Base-by-base conservation (phyloP, 92 coral and sea anemone species). In the Micromussa lordhowensis region DNA sequence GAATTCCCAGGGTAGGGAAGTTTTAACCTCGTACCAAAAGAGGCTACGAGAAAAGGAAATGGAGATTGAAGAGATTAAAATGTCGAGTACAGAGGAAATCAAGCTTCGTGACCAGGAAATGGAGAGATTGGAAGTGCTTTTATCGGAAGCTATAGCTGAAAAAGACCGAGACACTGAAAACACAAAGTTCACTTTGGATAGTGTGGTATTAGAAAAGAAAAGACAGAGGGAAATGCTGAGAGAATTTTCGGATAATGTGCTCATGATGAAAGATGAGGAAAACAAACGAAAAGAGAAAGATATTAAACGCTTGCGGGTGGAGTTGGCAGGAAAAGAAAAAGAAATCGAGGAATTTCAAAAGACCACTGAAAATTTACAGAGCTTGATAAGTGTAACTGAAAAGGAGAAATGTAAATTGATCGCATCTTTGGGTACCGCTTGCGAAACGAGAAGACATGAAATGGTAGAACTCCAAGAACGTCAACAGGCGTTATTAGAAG, bases 1-100 rank as follows among this genome's bases (percentile, higher is more conserved):
- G 22, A 91, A 90, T 77, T 92, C 91, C 4, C 88, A 93, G 21
- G 95, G 88, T 4, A 93, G 94, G 24, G 96, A 91, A 79, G 91
- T 91, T 48, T 61, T 95, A 28, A 93, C 88, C 28, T 75, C 92
- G 17, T 91, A 89, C 53, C 89, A 93, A 73, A 82, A 84, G 79
- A 91, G 92, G 77, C 87, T 92, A 75, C 76, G 86, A 49, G 92
- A 77, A 64, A 88, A 87, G 51, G 98, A 95, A 81, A 83, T 57
- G 28, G 93, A 91, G 75, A 74, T 90, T 19, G 84, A 89, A 78
- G 64, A 83, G 44, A 31, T 95, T 36, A 84, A 77, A 75, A 77
- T 77, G 79, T 80, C 88, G 21, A 84, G 82, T 71, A 88, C 81
- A 44, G 93, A 95, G 26, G 81, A 51, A 18, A 26, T 68, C 14